Evolutionary conservation across 2,797 vertebrate species (phyloP).

Genomic region (Pseudochirops cupreus): DNA sequence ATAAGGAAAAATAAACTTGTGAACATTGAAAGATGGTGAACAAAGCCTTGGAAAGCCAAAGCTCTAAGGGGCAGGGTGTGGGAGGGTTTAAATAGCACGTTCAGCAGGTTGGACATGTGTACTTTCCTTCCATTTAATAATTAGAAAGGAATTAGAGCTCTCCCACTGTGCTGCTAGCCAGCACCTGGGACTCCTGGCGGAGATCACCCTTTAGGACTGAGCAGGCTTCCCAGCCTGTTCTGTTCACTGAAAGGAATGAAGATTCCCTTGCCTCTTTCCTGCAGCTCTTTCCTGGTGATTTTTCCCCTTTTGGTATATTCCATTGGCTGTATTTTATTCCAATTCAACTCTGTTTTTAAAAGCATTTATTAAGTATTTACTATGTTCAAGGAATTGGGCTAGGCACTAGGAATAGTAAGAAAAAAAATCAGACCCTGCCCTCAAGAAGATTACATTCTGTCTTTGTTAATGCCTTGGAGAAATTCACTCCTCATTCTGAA

Average conservation of each 20-base stretch:
- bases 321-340: not conserved
- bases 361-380: not conserved
- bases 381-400: not conserved
- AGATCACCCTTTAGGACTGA: conserved; percentile 32
- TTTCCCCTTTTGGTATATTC: conserved; percentile 13
- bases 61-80: conserved; percentile 70
- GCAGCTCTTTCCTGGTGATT: not conserved
- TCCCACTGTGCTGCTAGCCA: not conserved
- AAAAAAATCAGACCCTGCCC: not conserved
- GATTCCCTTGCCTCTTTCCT: not conserved
- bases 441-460: not conserved
- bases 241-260: not conserved
- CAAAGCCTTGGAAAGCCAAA: conserved; percentile 59
- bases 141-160: conserved; percentile 67
- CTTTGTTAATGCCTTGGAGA: conserved; percentile 17
- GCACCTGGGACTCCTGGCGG: conserved; percentile 9
- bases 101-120: conserved; percentile 61
- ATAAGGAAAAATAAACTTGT: conserved; percentile 45
- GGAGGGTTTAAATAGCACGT: conserved; percentile 42
- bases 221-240: not conserved
- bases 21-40: conserved; percentile 56
- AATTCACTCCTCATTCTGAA: conserved; percentile 2
- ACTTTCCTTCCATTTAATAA: conserved; percentile 58
- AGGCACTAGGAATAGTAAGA: not conserved
- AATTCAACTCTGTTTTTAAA: not conserved